phyloP scores from a whole-genome alignment of 2,113 vertebrate species.

The Columbina picui region DNA sequence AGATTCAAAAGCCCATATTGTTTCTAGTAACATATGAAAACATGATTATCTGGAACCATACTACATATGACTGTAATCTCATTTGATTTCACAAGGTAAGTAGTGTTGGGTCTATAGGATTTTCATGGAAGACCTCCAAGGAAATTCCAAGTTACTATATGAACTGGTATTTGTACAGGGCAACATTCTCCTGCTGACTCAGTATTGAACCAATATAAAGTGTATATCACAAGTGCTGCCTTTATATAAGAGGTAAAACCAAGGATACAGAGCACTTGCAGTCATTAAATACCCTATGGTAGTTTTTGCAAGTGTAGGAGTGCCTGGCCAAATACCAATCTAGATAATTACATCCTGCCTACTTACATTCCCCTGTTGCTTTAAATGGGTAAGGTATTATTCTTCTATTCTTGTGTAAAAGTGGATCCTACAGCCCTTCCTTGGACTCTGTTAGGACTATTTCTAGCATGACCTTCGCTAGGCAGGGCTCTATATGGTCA shows the following conservation, averaged over 20 bases:
- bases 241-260: conserved; percentile 10
- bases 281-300: neutral
- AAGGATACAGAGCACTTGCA: neutral
- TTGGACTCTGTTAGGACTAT: conserved; percentile 17
- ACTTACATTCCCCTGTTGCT: conserved; percentile 57
- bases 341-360: conserved; percentile 63
- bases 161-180: neutral
- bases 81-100: neutral
- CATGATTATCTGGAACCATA: neutral
- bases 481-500: neutral
- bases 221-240: neutral
- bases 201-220: neutral
- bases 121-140: conserved; percentile 34
- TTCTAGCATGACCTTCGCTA: conserved; percentile 51
- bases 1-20: neutral
- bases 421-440: conserved; percentile 12
- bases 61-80: neutral
- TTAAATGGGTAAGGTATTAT: conserved; percentile 63
- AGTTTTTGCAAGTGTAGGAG: conserved; percentile 40
- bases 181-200: neutral
- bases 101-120: neutral
- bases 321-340: conserved; percentile 21
- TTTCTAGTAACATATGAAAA: neutral
- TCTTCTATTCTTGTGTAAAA: conserved; percentile 53
- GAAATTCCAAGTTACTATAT: neutral